A percentile compares a stretch with the other conserved stretches of the same genome.
Evolutionary conservation across 2,113 vertebrate genomes (phyloP).

Genomic region (Lasiurus cinereus): DNA sequence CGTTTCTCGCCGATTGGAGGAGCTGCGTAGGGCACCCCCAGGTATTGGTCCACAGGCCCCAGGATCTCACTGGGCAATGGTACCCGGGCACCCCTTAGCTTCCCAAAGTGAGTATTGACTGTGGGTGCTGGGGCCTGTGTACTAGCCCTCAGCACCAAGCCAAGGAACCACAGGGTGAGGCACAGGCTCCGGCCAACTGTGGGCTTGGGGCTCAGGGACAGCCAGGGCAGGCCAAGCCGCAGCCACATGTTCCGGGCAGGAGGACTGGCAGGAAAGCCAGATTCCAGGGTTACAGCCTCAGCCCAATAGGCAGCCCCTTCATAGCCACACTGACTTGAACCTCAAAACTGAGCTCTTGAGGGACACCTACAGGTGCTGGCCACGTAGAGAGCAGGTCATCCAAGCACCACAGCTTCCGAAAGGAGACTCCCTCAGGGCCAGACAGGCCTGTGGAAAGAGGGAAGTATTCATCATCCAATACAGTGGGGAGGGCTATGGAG

Average conservation of each 20-base stretch:
- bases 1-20: slow-evolving; percentile 96
- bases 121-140: slow-evolving; percentile 95
- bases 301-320: slow-evolving; percentile 81
- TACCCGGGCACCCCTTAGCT: slow-evolving; percentile 95
- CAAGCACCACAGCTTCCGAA: slow-evolving; percentile 80
- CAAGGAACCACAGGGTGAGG: slow-evolving; percentile 93
- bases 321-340: slow-evolving; percentile 81
- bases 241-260: slow-evolving; percentile 89
- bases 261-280: slow-evolving; percentile 87
- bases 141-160: slow-evolving; percentile 88
- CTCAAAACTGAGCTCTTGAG: slow-evolving; percentile 79
- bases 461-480: slow-evolving; percentile 67
- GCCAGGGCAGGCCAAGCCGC: slow-evolving; percentile 84
- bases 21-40: slow-evolving; percentile 94
- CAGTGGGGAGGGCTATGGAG: not conserved
- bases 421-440: slow-evolving; percentile 79
- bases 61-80: slow-evolving; percentile 97
- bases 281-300: slow-evolving; percentile 84
- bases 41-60: slow-evolving; percentile 97
- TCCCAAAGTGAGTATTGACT: slow-evolving; percentile 98
- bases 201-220: slow-evolving; percentile 88
- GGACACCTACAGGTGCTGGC: slow-evolving; percentile 81
- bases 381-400: slow-evolving; percentile 72
- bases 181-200: slow-evolving; percentile 86
- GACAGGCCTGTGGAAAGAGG: slow-evolving; percentile 83